phyloP scores from a whole-genome alignment of 2,113 vertebrate genomes.

The Sturnus vulgaris region DNA sequence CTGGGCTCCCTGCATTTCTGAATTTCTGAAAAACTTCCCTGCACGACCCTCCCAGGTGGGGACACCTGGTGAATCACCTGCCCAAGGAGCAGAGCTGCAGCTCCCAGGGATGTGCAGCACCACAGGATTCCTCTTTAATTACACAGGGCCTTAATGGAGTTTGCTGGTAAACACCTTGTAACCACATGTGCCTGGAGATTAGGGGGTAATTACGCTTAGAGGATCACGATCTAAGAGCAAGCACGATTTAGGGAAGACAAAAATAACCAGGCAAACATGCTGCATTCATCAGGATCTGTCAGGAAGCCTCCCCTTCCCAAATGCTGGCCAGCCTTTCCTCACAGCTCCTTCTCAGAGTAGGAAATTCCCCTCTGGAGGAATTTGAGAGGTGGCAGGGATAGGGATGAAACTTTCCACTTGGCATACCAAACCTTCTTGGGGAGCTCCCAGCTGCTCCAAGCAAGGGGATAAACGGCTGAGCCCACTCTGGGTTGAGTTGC shows the following conservation, averaged over 20 bases:
- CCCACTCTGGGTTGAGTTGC: neutral
- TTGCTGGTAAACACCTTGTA: conserved; percentile 64
- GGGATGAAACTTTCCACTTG: neutral
- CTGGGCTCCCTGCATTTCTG: neutral
- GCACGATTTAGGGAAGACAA: neutral
- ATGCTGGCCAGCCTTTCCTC: neutral
- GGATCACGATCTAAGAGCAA: conserved; percentile 27
- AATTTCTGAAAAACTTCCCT: neutral
- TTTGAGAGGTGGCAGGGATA: neutral
- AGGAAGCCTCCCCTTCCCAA: neutral
- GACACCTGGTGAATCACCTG: neutral
- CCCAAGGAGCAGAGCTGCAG: neutral
- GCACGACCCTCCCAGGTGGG: neutral
- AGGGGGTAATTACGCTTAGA: conserved; percentile 33
- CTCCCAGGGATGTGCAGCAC: neutral
- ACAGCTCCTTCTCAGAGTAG: neutral
- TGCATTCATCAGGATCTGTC: neutral
- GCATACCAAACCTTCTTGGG: neutral
- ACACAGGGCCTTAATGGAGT: conserved; percentile 38
- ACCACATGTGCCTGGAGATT: conserved; percentile 31
- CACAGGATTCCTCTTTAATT: conserved; percentile 42
- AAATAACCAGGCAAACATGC: conserved; percentile 42
- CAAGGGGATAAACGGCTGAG: neutral
- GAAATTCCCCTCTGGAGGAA: neutral
- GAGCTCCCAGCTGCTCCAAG: neutral